These are phyloP conservation scores for Sorex araneus DNA, from an alignment of 2,113 vertebrate species.

Conservation along the genomic window DNA sequence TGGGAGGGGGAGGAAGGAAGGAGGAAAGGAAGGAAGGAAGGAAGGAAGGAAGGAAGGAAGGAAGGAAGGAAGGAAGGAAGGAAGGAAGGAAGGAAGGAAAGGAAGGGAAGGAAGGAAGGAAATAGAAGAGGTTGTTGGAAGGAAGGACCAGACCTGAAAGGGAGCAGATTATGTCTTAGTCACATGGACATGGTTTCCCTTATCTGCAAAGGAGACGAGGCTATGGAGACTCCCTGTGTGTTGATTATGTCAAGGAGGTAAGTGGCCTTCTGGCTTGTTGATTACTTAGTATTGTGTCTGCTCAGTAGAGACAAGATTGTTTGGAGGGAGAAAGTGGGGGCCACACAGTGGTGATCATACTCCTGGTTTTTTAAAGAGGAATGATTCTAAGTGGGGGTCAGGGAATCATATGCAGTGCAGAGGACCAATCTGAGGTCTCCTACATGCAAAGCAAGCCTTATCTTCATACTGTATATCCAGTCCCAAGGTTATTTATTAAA, in stretches of 20 bases:
- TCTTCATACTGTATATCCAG: too few species aligned
- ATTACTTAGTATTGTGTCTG: not conserved
- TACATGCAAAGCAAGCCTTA: too few species aligned
- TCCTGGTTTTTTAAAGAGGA: too few species aligned
- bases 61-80: too few species aligned
- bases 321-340: not conserved
- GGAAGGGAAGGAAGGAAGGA: not conserved
- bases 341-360: too few species aligned
- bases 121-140: not conserved
- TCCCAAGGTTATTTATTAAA: too few species aligned
- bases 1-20: not conserved
- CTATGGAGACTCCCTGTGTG: not conserved
- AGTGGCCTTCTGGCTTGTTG: not conserved
- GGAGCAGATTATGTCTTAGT: not conserved
- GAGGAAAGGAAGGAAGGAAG: too few species aligned
- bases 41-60: too few species aligned
- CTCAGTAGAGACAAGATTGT: not conserved
- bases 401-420: too few species aligned
- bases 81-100: too few species aligned
- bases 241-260: not conserved
- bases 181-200: not conserved
- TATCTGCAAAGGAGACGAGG: not conserved
- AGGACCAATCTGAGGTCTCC: too few species aligned
- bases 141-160: not conserved
- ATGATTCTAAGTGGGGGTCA: too few species aligned